Base-by-base conservation (phyloP, 2,797 vertebrate species). In the Eupleurogrammus muticus region DNA sequence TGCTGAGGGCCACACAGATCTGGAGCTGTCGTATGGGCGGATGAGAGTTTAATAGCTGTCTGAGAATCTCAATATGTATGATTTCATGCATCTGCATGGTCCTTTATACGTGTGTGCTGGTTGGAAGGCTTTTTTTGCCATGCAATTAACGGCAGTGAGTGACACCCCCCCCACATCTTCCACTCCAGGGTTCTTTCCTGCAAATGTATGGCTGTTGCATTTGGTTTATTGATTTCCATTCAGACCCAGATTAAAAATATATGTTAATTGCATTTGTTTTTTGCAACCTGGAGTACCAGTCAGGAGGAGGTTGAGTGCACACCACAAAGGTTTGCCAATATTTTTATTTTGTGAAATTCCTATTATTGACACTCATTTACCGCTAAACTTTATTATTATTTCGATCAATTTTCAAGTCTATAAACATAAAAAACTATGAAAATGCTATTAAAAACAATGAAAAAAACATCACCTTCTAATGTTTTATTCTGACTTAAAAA, bases 1-100 rank as follows among this genome's bases (percentile, higher is more conserved):
- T 0, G 19, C 58, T 10, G 65, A 75, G 72, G 58, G 70, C 81
- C 77, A 76, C 48, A 71, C 58, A 66, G 57, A 72, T 66, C 61
- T 21, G 7, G 16, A 23, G 53, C 73, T 80, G 66, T 83, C 66
- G 66, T 71, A 28, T 28, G 6, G 28, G 62, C 59, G 61, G 74
- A 79, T 73, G 40, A 61, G 32, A 82, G 75, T 77, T 58, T 49
- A 82, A 81, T 47, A 75, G 52, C 49, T 58, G 57, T 65, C 21
- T 65, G 20, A 70, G 32, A 51, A 14, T 72, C 58, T 75, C 36
- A 48, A 1, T 38, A 11, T 35, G 17, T 64, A 32, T 42, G 11
- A 19, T 42, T 54, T 17, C 38, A 8, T 55, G 50, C 17, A 23
- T 67, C 19, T 57, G 8, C 54, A 12, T 63, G 53, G 64, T 64